Conservation (phyloP, 1,140 invertebrate genomes). For the Bombus breviceps region DNA sequence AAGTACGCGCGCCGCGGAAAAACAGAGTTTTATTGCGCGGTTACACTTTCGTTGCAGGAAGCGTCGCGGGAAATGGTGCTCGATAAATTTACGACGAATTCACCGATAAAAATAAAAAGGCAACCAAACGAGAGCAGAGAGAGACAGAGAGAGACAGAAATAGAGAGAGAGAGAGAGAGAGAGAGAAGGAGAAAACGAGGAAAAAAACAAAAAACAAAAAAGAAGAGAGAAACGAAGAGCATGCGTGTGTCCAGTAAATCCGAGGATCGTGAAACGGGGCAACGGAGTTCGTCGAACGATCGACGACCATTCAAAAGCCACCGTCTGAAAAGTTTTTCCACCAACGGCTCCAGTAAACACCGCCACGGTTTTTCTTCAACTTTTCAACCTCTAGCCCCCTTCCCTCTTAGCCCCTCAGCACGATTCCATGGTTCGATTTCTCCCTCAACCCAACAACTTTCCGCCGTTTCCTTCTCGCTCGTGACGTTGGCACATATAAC, state of each 20-base stretch:
- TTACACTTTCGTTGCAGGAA: conserved; percentile 61
- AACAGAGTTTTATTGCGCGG: conserved; percentile 49
- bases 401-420: background rate
- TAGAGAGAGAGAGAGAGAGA: background rate
- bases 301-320: conserved; percentile 70
- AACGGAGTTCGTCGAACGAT: conserved; percentile 65
- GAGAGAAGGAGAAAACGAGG: background rate
- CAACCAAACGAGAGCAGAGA: conserved; percentile 14
- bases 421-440: background rate
- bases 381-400: conserved; percentile 47
- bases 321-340: conserved; percentile 70
- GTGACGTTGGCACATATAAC: conserved; percentile 61
- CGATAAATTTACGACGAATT: conserved; percentile 70
- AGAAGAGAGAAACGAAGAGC: background rate
- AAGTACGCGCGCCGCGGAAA: conserved; percentile 38
- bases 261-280: conserved; percentile 62
- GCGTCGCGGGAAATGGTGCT: conserved; percentile 57
- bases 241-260: conserved; percentile 61
- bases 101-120: conserved; percentile 64
- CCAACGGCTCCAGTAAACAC: conserved; percentile 64
- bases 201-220: no score
- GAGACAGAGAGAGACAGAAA: background rate
- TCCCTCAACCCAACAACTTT: background rate
- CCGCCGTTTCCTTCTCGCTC: conserved; percentile 47
- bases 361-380: conserved; percentile 68